Conservation (phyloP, 2,113 vertebrate species). For the Brienomyrus brachyistius region DNA sequence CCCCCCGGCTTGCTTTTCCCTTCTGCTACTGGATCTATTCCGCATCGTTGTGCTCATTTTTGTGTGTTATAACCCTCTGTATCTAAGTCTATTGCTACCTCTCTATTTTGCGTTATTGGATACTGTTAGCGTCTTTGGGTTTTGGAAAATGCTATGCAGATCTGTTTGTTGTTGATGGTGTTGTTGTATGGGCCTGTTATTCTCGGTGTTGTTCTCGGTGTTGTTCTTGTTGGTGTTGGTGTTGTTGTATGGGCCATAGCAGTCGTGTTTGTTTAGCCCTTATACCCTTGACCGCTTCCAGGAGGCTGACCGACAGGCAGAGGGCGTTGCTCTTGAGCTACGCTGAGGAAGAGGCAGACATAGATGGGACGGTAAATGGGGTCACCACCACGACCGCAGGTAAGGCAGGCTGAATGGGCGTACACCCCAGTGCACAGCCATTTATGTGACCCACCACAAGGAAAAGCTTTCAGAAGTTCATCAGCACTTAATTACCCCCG, state of each 20-base stretch:
- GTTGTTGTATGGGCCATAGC: not conserved
- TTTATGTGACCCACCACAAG: not conserved
- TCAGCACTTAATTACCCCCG: not conserved
- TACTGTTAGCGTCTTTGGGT: not conserved
- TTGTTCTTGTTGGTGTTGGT: too few relatives aligned
- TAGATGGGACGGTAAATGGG: constrained; percentile 87
- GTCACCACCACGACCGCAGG: constrained; percentile 77
- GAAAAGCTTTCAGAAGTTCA: not conserved
- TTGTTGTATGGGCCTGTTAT: not conserved
- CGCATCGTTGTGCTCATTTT: not conserved
- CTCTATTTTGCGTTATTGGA: not conserved
- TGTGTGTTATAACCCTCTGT: not conserved
- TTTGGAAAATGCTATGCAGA: not conserved
- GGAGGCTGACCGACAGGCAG: constrained; percentile 81
- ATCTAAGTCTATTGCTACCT: not conserved
- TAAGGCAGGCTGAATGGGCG: constrained; percentile 38
- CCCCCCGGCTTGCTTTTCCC: not conserved
- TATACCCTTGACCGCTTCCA: constrained; percentile 34
- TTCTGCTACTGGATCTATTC: too few relatives aligned
- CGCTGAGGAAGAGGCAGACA: constrained; percentile 79
- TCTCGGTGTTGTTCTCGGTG: not conserved
- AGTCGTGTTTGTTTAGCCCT: not conserved
- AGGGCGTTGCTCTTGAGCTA: constrained; percentile 78
- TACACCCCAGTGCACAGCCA: not conserved
- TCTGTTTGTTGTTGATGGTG: not conserved